Base-by-base conservation (phyloP, 2,888 invertebrate species). In the Cistogaster globosa region DNA sequence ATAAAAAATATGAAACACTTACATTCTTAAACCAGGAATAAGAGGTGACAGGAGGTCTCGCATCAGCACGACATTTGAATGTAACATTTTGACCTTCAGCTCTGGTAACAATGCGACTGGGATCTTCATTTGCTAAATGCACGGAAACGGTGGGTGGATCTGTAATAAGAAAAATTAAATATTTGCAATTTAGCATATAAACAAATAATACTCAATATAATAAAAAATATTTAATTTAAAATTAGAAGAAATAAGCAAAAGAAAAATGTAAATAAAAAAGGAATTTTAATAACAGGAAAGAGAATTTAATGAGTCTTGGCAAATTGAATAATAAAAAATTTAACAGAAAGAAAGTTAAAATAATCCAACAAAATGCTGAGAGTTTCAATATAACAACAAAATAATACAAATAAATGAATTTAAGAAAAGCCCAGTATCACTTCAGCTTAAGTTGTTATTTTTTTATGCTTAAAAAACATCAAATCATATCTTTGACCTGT, bases 1-100 rank as follows among this genome's bases (percentile, higher is more conserved):
- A 48, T 26, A 14, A 62, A n/a, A 45, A 32, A 67, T 14, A 62
- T 38, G 8, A 36, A 60, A 67, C 1, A 74, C 95, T 95, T 94
- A 97, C 97, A 93, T 96, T 95, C 91, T 96, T 96, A 91, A 96
- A 96, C 95, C 97, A 97, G 69, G 95, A 94, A 91, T 96, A 96
- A 89, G 94, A 95, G 87, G 94, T 94, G 14, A 96, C 95, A 58
- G 95, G 94, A 14, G 97, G 97, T 86, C 96, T 95, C 58, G 97
- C 96, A 87, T 95, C 95, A 36, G 96, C 95, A 87, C 96, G 95
- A 91, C 97, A 97, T 74, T 95, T 94, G 74, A 97, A 94, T 88
- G 95, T 95, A 69, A 97, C 95, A 88, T 96, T 96, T 88, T 96
- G 96, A 63, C 96, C 97, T 93, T 97, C 97, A 86, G 93, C 90